Conservation (phyloP, 2,888 invertebrate genomes). For the Onchidella celtica region DNA sequence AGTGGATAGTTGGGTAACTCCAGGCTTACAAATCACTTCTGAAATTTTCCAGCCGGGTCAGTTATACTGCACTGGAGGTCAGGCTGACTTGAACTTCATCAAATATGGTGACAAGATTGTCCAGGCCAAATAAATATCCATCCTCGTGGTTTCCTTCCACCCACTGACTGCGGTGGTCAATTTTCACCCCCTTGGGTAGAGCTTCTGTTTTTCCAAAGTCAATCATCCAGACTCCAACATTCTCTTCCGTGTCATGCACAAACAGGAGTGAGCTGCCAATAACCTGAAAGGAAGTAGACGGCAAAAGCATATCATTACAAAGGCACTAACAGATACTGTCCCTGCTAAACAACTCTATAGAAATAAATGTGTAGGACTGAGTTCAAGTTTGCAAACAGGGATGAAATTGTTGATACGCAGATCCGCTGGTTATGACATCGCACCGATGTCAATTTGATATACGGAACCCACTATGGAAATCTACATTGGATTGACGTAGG, state of each 20-base stretch:
- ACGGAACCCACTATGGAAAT: too few relatives aligned
- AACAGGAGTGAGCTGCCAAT: conserved; percentile 80
- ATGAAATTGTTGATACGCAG: too few relatives aligned
- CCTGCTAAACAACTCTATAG: not conserved
- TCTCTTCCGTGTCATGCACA: conserved; percentile 75
- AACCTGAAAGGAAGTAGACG: conserved; percentile 65
- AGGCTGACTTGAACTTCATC: conserved; percentile 61
- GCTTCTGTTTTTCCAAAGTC: conserved; percentile 80
- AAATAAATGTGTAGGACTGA: not conserved
- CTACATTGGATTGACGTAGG: too few relatives aligned
- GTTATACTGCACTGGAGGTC: conserved; percentile 32
- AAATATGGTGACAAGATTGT: conserved; percentile 93
- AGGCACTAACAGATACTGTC: not conserved
- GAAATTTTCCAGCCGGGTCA: too few relatives aligned
- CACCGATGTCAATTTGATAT: too few relatives aligned
- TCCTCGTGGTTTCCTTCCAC: conserved; percentile 96
- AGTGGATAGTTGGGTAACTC: too few relatives aligned
- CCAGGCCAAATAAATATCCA: conserved; percentile 94
- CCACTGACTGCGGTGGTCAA: conserved; percentile 92
- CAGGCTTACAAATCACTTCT: too few relatives aligned
- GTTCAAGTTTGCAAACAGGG: too few relatives aligned
- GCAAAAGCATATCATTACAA: too few relatives aligned
- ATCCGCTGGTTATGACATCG: too few relatives aligned
- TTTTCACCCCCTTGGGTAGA: conserved; percentile 84
- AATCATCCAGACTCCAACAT: conserved; percentile 79